A percentile compares a stretch with the other conserved stretches of the same genome.
Conservation (phyloP, 2,113 vertebrate species). For the Taurulus bubalis region DNA sequence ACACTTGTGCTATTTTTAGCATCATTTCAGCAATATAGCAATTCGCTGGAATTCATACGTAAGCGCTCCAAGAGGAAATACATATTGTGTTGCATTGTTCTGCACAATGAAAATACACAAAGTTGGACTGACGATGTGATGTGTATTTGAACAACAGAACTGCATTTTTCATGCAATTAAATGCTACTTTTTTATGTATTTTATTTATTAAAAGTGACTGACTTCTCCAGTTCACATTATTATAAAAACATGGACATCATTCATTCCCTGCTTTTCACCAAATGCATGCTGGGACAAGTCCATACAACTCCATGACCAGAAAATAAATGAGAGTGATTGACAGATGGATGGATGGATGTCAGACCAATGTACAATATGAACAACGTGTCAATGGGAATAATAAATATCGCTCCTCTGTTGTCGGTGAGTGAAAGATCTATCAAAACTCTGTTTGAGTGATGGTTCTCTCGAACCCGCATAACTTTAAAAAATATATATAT, state of each 20-base stretch:
- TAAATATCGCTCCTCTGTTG: not conserved
- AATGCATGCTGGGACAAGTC: not conserved
- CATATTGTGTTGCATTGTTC: not conserved
- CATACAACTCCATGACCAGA: not conserved
- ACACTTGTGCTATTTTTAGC: not conserved
- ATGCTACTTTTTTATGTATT: too few species aligned
- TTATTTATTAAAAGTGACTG: not conserved
- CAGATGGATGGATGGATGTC: not conserved
- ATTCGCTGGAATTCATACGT: not conserved
- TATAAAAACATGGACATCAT: not conserved
- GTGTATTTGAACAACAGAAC: not conserved
- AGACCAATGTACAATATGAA: not conserved
- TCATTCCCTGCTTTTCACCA: not conserved
- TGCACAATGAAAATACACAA: not conserved
- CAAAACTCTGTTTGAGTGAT: constrained; percentile 6
- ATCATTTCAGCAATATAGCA: not conserved
- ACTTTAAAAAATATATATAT: not conserved
- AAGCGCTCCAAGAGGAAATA: not conserved
- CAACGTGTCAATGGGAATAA: not conserved
- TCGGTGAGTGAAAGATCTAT: constrained; percentile 6
- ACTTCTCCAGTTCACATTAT: not conserved
- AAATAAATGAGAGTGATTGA: not conserved
- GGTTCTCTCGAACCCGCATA: not conserved
- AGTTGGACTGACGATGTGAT: not conserved
- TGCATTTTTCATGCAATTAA: not conserved